Conservation (phyloP, 2,888 invertebrate genomes). For the Drosophila nigricruria region DNA sequence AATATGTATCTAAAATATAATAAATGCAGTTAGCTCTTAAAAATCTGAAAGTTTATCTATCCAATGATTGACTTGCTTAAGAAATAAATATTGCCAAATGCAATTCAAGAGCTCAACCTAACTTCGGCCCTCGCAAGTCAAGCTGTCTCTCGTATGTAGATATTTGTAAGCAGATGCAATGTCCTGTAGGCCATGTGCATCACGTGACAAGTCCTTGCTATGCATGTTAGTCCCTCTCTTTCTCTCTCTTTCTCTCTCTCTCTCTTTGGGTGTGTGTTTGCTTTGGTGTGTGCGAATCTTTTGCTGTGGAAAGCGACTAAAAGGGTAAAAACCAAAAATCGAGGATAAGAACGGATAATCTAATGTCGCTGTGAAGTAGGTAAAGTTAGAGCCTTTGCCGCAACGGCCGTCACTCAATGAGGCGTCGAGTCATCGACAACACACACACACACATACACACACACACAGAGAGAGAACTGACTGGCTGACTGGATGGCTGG, state of each 20-base stretch:
- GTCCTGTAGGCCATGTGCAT: conserved; percentile 67
- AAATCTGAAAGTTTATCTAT: neutral
- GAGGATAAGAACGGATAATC: conserved; percentile 85
- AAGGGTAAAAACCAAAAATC: conserved; percentile 84
- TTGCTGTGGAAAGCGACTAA: conserved; percentile 60
- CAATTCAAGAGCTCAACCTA: neutral
- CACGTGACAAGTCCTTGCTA: conserved; percentile 52
- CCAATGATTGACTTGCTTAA: neutral
- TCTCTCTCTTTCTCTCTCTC: neutral
- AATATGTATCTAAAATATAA: too few species aligned
- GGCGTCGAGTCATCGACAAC: conserved; percentile 57
- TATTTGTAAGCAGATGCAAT: conserved; percentile 47
- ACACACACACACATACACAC: conserved; percentile 34
- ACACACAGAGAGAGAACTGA: neutral
- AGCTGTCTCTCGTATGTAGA: conserved; percentile 54
- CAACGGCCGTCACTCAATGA: conserved; percentile 55
- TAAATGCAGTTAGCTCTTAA: neutral
- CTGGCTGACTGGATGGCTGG: conserved; percentile 14
- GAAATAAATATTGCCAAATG: too few species aligned
- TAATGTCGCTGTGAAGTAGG: conserved; percentile 77
- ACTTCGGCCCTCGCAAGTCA: conserved; percentile 1
- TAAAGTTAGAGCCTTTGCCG: conserved; percentile 52
- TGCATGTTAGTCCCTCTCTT: neutral
- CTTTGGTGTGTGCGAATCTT: conserved; percentile 29
- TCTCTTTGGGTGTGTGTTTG: conserved; percentile 11